Conservation (phyloP, 1,140 invertebrate genomes). For the Oreohelix idahoensis region DNA sequence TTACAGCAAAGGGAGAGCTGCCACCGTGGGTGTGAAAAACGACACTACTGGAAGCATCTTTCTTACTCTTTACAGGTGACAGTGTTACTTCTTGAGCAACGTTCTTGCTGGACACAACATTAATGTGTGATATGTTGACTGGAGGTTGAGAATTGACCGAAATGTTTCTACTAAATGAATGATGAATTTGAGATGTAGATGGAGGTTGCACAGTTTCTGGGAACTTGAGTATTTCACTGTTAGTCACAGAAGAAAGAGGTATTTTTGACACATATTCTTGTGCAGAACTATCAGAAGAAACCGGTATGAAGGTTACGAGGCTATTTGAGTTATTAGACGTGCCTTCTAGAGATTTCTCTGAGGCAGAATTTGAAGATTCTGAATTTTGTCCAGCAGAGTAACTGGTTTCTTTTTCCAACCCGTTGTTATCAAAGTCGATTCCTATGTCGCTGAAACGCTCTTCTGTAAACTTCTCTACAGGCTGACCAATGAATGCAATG, state of each 20-base stretch:
- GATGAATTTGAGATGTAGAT: background rate
- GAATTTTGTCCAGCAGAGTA: background rate
- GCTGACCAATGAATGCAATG: background rate
- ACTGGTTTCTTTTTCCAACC: background rate
- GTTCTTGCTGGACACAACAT: background rate
- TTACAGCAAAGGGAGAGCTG: background rate
- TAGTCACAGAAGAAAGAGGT: background rate
- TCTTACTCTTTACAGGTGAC: background rate
- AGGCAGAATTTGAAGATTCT: background rate
- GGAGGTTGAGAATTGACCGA: background rate
- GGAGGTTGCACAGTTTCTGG: background rate
- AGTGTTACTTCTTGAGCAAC: background rate
- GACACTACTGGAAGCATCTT: background rate
- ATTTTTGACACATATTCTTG: background rate
- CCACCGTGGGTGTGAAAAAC: background rate
- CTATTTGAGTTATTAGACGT: background rate
- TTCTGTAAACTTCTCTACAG: slow-evolving; percentile 22
- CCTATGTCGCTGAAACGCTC: slow-evolving; percentile 3
- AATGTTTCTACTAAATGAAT: background rate
- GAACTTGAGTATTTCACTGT: background rate
- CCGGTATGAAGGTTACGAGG: background rate
- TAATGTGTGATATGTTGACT: background rate
- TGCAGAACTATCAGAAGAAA: background rate
- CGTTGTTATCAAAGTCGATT: background rate
- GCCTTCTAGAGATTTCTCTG: background rate